Percentiles rank a stretch among this genome's conserved stretches.
These are phyloP conservation scores for Hippopotamyrus pictus DNA, from an alignment of 2,797 vertebrate genomes.

Conservation along the genomic window DNA sequence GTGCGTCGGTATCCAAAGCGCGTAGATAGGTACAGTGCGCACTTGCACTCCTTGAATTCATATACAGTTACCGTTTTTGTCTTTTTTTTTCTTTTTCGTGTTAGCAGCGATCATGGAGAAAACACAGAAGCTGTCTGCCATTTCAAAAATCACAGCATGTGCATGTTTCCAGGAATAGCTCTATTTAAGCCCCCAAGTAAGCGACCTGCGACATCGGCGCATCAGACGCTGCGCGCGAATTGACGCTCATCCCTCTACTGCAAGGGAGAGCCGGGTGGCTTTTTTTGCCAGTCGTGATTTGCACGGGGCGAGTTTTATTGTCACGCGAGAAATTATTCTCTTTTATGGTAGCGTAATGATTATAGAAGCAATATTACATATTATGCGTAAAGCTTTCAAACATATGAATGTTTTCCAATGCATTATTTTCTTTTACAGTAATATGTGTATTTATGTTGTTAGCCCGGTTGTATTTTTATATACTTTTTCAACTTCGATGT, in stretches of 20 bases:
- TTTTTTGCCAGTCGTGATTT: not conserved
- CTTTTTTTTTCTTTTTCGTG: not conserved
- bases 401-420: not conserved
- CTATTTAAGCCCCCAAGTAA: not conserved
- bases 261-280: not conserved
- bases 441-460: not conserved
- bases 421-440: not conserved
- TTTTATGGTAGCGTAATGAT: not conserved
- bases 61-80: not conserved
- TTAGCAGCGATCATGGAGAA: not conserved
- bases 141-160: not conserved
- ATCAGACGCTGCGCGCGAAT: not conserved
- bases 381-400: not conserved
- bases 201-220: not conserved
- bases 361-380: not conserved
- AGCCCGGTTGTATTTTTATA: not conserved
- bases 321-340: not conserved
- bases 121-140: not conserved
- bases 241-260: not conserved
- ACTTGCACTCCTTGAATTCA: not conserved
- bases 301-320: not conserved
- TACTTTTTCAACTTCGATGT: not conserved
- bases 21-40: not conserved
- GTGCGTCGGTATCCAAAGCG: conserved; percentile 31
- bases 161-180: not conserved